These are phyloP conservation scores for Drosophila setifemur DNA, from an alignment of 1,140 invertebrate genomes.

Conservation along the genomic window DNA sequence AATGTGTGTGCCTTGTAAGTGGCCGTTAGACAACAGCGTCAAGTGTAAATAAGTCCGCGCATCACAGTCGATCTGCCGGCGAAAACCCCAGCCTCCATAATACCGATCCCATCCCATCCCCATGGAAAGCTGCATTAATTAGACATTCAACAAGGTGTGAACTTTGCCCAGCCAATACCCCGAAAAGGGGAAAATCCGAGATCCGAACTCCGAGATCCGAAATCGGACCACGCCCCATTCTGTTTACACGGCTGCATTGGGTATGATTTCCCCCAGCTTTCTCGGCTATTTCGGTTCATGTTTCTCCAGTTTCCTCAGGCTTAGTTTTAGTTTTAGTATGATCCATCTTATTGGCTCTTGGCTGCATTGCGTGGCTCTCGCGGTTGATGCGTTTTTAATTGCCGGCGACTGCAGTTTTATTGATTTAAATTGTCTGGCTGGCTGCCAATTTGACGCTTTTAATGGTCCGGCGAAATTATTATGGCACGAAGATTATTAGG, in stretches of 20 bases:
- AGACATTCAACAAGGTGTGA: slow-evolving; percentile 79
- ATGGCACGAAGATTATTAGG: slow-evolving; percentile 57
- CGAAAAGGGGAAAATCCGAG: slow-evolving; percentile 34
- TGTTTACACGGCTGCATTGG: slow-evolving; percentile 58
- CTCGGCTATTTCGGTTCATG: slow-evolving; percentile 24
- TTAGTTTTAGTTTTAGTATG: background rate
- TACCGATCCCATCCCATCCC: background rate
- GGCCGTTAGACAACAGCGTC: slow-evolving; percentile 65
- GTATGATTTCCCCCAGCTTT: slow-evolving; percentile 15
- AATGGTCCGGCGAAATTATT: slow-evolving; percentile 63
- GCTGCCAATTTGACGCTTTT: slow-evolving; percentile 76
- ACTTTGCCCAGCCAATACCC: slow-evolving; percentile 56
- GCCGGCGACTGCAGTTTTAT: slow-evolving; percentile 64
- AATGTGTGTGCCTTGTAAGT: slow-evolving; percentile 78
- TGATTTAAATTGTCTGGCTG: slow-evolving; percentile 74
- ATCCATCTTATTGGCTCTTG: background rate
- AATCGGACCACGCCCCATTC: slow-evolving; percentile 53
- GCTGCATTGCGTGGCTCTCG: background rate
- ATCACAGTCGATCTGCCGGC: too few species aligned
- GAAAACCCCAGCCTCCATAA: slow-evolving; percentile 1
- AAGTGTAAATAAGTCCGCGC: slow-evolving; percentile 66
- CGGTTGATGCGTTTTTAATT: slow-evolving; percentile 76
- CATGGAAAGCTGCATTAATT: slow-evolving; percentile 76
- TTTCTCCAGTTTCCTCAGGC: too few species aligned
- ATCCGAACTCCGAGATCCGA: too few species aligned